These are phyloP conservation scores for Caenorhabditis becei DNA, from an alignment of 2,888 invertebrate species.

Conservation along the genomic window DNA sequence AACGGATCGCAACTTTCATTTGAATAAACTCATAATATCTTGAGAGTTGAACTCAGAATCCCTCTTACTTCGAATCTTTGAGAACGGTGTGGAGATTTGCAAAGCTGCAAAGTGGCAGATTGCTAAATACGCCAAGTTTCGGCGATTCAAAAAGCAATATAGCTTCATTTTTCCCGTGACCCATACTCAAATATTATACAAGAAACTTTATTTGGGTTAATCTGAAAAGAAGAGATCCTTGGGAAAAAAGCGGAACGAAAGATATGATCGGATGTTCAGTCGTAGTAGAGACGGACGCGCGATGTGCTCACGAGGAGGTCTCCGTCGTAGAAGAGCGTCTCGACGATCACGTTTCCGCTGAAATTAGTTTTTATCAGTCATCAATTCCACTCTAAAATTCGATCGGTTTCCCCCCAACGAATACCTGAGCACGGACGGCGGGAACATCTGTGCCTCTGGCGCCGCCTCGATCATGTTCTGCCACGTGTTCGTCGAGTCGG, in stretches of 20 bases:
- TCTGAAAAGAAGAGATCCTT: slow-evolving; percentile 6
- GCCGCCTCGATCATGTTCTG: slow-evolving; percentile 98
- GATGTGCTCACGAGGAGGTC: slow-evolving; percentile 95
- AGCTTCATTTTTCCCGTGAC: too few relatives aligned
- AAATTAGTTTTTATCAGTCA: slow-evolving; percentile 82
- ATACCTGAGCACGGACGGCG: slow-evolving; percentile 96
- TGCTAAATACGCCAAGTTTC: too few relatives aligned
- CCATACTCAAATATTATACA: too few relatives aligned
- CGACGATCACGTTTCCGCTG: slow-evolving; percentile 96
- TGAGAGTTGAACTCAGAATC: too few relatives aligned
- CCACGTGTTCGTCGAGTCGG: slow-evolving; percentile 99
- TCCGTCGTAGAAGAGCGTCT: slow-evolving; percentile 96
- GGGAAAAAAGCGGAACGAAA: not conserved
- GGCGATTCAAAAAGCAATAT: too few relatives aligned
- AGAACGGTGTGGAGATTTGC: too few relatives aligned
- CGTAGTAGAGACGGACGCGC: slow-evolving; percentile 94
- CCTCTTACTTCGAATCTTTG: too few relatives aligned
- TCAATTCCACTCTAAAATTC: slow-evolving; percentile 5
- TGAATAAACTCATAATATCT: too few relatives aligned
- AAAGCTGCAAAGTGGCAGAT: not conserved
- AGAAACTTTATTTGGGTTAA: not conserved
- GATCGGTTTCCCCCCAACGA: too few relatives aligned
- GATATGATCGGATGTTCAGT: slow-evolving; percentile 84
- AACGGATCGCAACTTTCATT: too few relatives aligned
- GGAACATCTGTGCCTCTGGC: slow-evolving; percentile 99